phyloP scores from a whole-genome alignment of 2,113 vertebrate species.

The Fulica atra region DNA sequence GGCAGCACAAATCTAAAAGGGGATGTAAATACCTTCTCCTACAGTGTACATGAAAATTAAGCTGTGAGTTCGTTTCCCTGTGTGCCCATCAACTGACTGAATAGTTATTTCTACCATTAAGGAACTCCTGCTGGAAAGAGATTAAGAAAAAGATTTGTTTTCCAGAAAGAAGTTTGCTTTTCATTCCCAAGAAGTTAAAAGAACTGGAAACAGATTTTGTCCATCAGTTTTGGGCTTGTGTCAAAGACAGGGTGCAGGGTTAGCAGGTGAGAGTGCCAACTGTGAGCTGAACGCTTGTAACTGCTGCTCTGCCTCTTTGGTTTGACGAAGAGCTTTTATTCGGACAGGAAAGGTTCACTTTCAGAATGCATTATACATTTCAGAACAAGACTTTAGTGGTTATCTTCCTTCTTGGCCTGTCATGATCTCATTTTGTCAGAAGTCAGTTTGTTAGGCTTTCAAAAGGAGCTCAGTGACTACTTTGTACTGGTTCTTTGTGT shows the following conservation, averaged over 20 bases:
- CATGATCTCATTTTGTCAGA: not conserved
- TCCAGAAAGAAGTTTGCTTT: not conserved
- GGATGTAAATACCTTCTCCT: not conserved
- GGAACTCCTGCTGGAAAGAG: not conserved
- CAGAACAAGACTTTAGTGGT: not conserved
- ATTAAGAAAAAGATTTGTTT: not conserved
- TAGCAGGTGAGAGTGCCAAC: not conserved
- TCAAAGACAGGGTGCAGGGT: not conserved
- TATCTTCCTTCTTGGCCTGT: not conserved
- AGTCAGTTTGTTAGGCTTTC: not conserved
- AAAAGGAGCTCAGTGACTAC: not conserved
- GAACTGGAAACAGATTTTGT: not conserved
- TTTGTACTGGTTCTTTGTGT: constrained; percentile 24
- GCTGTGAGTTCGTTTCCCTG: not conserved
- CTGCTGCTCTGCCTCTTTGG: not conserved
- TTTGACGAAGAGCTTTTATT: not conserved
- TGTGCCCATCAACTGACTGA: not conserved
- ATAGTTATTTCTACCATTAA: not conserved
- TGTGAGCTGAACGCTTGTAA: not conserved
- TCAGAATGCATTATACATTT: not conserved
- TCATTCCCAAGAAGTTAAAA: not conserved
- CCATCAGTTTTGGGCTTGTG: not conserved
- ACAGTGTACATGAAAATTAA: not conserved
- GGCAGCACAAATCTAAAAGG: not conserved
- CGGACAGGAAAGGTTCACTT: not conserved